Evolutionary conservation across 2,797 vertebrate genomes (phyloP), one percentile per base, ranked within the genome.

Genomic region (Babyrousa celebensis): DNA sequence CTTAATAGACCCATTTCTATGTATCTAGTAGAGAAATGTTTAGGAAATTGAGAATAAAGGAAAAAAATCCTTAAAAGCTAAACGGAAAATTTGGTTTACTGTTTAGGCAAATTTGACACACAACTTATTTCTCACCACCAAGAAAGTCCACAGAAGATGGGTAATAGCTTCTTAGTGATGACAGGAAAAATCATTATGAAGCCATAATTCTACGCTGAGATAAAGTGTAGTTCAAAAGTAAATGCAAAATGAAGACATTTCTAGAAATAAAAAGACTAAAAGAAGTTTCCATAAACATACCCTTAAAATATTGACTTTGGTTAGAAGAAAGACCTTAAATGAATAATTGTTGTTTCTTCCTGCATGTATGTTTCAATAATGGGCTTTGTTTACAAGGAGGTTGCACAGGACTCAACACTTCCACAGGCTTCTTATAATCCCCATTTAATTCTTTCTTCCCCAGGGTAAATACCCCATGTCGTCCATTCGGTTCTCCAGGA

Each of bases 171-270:
- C 20, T 58, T 67, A 72, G 36, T 65, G 4, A 56, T 89, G 63
- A 70, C 20, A 16, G 29, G 56, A 32, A 85, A 85, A 88, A 72
- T 43, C 36, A 58, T 92, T 52, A 79, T 43, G 25, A 92, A 89
- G 29, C 15, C 63, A 58, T 63, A 83, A 78, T 91, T 94, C 20
- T 83, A 71, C 25, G 86, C 4, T 4, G 5, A 92, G 23, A 17
- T 78, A 84, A 93, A 85, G 72, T 67, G 11, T 92, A 68, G 62
- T 75, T 68, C 27, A n/a, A 92, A 62, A 94, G 75, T 71, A 88
- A 65, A 1, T 27, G 27, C 36, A 93, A 75, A 80, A 94, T 65
- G 20, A 68, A 85, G 36, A 86, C 3, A 67, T 20, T 74, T 82
- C 85, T 74, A 80, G 25, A 86, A 83, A 91, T 40, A 43, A 43